Base-by-base conservation (phyloP, 2,888 invertebrate species). In the Pycnomerus fuliginosus region DNA sequence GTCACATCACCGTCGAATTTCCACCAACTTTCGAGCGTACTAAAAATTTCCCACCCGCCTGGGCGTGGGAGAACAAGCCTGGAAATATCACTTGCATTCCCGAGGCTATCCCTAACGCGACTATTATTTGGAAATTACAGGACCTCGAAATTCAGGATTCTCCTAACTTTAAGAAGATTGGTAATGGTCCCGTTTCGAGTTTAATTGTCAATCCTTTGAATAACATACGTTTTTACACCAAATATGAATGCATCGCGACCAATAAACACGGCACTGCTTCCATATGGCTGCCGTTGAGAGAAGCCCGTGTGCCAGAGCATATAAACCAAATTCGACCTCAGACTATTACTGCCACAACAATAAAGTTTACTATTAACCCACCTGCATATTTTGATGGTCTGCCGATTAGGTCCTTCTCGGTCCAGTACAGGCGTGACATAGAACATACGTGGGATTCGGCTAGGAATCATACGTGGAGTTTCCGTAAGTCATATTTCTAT, bases 91-190 rank as follows among this genome's bases (percentile, higher is more conserved):
- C 87, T 45, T 94, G 94, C 66, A 76, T 89, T 29, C 91, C 92
- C n/a, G 88, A 90, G 56, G 75, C 79, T 14, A 83, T 94, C 60
- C 94, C 94, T 2, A 94, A 94, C 68, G 94, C 94, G 0, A 93
- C 93, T 3, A 90, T 94, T 56, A 82, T 83, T 64, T 94, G 93
- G 93, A 81, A 80, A 69, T 80, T 75, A 70, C 75, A 65, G 17
- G 55, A 52, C 12, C 48, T 59, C n/a, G 58, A 59, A 42, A 58
- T 67, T 11, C 30, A 57, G 10, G 50, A 50, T 17, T 15, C 41
- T 28, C 43, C 44, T 48, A 63, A 10, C 53, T 69, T 56, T 27
- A 41, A 59, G 33, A 60, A 53, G 34, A 37, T 53, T 11, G 65
- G 62, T 4, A 79, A 78, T 7, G 87, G 88, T 2, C 87, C 90